These are phyloP conservation scores for Agonopterix alstromeriana DNA, from an alignment of 2,888 invertebrate genomes.

Conservation along the genomic window DNA sequence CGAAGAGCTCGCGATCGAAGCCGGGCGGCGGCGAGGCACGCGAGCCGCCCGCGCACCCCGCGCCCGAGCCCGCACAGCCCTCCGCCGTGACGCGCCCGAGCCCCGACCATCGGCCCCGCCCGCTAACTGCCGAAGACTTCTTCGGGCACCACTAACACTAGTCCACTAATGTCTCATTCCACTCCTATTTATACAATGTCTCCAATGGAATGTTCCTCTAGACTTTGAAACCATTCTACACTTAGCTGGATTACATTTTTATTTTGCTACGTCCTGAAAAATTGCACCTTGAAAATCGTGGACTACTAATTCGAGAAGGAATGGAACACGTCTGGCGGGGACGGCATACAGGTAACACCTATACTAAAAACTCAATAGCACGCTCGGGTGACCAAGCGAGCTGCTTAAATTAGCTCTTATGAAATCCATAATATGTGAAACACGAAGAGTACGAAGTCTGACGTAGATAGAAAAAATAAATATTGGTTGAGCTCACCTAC, in stretches of 20 bases:
- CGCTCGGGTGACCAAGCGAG: conserved; percentile 46
- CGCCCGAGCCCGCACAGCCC: conserved; percentile 64
- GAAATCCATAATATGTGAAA: conserved; percentile 42
- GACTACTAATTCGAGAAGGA: conserved; percentile 23
- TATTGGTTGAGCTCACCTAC: no score
- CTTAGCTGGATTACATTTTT: conserved; percentile 35
- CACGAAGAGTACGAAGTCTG: conserved; percentile 18
- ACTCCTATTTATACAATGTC: conserved; percentile 34
- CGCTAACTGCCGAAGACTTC: conserved; percentile 10
- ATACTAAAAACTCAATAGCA: conserved; percentile 27
- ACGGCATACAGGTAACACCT: conserved; percentile 17
- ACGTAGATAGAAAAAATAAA: no score
- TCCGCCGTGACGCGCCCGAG: conserved; percentile 66
- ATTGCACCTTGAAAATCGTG: conserved; percentile 26
- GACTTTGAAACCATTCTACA: conserved; percentile 47
- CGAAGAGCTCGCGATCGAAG: conserved; percentile 76
- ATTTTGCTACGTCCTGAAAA: conserved; percentile 44
- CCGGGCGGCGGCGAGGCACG: conserved; percentile 74
- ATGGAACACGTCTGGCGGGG: conserved; percentile 30
- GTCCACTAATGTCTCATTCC: conserved; percentile 29
- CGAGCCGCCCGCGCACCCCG: conserved; percentile 76
- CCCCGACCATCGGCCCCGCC: conserved; percentile 58
- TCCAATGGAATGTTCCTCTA: conserved; percentile 30
- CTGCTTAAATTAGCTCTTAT: conserved; percentile 42
- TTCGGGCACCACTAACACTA: conserved; percentile 6